Conservation (phyloP, 53 echinoderm and acorn worm species). For the Crossaster papposus region DNA sequence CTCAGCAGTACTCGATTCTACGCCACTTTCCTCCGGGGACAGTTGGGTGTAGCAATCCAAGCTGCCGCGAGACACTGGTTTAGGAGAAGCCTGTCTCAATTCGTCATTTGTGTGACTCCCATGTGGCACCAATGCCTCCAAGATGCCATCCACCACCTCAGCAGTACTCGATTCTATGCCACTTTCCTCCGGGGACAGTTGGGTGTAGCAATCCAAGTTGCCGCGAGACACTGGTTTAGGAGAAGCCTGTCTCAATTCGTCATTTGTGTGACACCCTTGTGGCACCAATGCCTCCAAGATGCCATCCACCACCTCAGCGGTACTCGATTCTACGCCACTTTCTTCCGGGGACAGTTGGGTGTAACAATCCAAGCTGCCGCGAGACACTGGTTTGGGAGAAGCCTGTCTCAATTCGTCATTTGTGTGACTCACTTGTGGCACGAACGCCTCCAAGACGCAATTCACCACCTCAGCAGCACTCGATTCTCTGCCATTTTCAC, state of each 20-base stretch:
- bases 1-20: no score
- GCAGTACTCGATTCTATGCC: no score
- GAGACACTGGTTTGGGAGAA: slow-evolving; percentile 69
- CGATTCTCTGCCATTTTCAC: slow-evolving; percentile 5
- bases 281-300: neutral
- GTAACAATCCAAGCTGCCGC: slow-evolving; percentile 75
- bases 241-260: neutral
- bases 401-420: no score
- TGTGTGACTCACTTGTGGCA: neutral
- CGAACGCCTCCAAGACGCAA: neutral
- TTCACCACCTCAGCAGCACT: neutral
- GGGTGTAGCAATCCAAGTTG: no score
- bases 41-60: no score
- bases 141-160: no score
- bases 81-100: no score
- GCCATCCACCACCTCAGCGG: neutral
- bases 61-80: no score
- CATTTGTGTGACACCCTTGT: neutral
- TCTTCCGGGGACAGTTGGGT: slow-evolving; percentile 45
- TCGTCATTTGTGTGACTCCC: neutral
- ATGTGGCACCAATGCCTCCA: no score
- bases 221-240: no score
- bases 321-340: neutral
- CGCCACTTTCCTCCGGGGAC: no score
- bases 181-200: no score